These are phyloP conservation scores for Aphelocoma coerulescens DNA, from an alignment of 2,113 vertebrate genomes.

Conservation along the genomic window DNA sequence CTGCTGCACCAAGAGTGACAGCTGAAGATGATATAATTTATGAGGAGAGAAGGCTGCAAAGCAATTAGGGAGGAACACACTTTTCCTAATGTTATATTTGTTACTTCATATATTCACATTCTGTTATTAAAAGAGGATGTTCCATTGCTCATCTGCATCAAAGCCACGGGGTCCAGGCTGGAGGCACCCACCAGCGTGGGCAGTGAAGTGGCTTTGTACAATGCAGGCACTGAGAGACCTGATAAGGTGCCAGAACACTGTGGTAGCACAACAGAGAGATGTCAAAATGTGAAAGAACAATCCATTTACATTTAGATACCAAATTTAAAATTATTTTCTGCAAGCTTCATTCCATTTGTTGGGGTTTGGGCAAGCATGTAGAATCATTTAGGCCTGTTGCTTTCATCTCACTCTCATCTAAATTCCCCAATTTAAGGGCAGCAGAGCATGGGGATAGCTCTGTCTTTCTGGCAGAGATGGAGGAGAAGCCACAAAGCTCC, in stretches of 20 bases:
- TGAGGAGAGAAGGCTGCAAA: neutral
- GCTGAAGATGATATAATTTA: neutral
- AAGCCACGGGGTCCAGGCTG: neutral
- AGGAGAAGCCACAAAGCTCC: neutral
- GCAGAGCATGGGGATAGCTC: neutral
- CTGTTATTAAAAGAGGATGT: neutral
- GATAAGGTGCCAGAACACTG: neutral
- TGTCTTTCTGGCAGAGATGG: neutral
- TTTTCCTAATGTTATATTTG: neutral
- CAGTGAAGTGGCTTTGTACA: neutral
- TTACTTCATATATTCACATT: neutral
- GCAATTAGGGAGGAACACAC: neutral
- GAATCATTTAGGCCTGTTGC: neutral
- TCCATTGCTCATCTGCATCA: neutral
- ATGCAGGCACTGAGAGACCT: neutral
- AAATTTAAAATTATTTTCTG: constrained; percentile 1
- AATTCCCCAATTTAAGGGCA: neutral
- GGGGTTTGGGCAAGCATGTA: neutral
- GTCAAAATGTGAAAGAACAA: neutral
- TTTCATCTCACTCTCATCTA: neutral
- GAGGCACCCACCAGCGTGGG: neutral
- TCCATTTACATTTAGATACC: neutral
- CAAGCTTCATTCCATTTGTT: neutral
- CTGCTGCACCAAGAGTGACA: neutral
- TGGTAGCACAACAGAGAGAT: neutral